A percentile compares a stretch with the other conserved stretches of the same genome.
phyloP scores from a whole-genome alignment of 2,113 vertebrate genomes.

The Mus pahari region DNA sequence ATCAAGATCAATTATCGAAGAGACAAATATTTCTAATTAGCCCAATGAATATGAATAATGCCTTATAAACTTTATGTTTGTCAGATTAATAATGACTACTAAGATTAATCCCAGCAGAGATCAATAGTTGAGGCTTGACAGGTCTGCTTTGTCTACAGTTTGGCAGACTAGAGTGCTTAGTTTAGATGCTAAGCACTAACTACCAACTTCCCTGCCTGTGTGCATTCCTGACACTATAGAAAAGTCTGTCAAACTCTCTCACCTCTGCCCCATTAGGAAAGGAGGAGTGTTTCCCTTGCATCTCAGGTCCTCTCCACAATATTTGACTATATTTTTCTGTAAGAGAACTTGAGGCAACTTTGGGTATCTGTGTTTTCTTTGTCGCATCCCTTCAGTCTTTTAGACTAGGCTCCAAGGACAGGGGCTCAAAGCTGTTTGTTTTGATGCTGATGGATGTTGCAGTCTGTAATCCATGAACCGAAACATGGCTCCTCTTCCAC shows the following conservation, averaged over 20 bases:
- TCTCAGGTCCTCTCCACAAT: neutral
- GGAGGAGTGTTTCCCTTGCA: neutral
- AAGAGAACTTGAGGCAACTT: neutral
- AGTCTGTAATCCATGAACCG: constrained; percentile 72
- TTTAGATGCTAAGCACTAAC: neutral
- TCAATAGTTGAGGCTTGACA: neutral
- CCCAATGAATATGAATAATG: neutral
- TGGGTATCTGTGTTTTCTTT: neutral
- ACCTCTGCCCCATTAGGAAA: neutral
- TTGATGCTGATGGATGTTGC: constrained; percentile 77
- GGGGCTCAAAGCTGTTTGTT: constrained; percentile 69
- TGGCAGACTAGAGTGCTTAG: no score
- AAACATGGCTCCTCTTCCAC: constrained; percentile 55
- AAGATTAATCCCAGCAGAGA: neutral
- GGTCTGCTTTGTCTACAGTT: neutral
- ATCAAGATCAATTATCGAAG: constrained; percentile 6
- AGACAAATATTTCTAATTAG: constrained; percentile 1
- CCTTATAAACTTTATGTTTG: neutral
- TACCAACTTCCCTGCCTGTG: neutral
- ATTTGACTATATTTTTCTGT: neutral
- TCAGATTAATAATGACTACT: neutral
- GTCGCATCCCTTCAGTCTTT: neutral
- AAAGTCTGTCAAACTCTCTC: neutral
- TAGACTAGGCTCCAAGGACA: constrained; percentile 33
- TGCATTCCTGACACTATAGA: neutral